phyloP scores from a whole-genome alignment of 2,797 vertebrate species.

The Girardinus metallicus region DNA sequence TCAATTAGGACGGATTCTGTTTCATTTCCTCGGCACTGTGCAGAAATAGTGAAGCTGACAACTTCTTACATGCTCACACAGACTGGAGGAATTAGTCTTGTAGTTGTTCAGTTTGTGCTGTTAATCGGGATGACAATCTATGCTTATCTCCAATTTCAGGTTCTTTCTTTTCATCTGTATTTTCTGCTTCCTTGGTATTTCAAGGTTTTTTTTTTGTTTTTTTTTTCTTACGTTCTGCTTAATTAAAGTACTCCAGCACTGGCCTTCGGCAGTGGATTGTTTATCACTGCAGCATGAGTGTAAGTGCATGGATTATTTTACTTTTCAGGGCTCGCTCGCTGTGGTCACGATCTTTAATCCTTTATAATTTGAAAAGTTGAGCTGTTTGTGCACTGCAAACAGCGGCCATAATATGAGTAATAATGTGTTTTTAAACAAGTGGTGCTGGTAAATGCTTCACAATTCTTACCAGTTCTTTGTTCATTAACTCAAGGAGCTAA shows the following conservation, averaged over 20 bases:
- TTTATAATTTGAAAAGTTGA: not conserved
- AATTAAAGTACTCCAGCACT: slow-evolving; percentile 52
- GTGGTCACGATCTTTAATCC: slow-evolving; percentile 2
- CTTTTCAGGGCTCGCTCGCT: slow-evolving; percentile 5
- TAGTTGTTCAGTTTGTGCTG: slow-evolving; percentile 17
- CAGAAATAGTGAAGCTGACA: slow-evolving; percentile 26
- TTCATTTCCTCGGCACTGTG: slow-evolving; percentile 38
- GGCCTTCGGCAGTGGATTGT: slow-evolving; percentile 49
- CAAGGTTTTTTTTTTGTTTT: slow-evolving; percentile 29
- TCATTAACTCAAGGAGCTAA: not conserved
- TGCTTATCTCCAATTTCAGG: slow-evolving; percentile 42
- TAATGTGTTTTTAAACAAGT: not conserved
- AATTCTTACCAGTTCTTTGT: not conserved
- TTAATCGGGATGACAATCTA: slow-evolving; percentile 19
- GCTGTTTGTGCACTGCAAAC: too few species aligned
- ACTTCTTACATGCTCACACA: slow-evolving; percentile 27
- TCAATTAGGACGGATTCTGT: slow-evolving; percentile 65
- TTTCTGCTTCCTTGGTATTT: slow-evolving; percentile 41
- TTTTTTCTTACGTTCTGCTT: slow-evolving; percentile 49
- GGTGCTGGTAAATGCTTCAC: not conserved
- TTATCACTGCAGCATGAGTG: slow-evolving; percentile 41
- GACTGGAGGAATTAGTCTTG: slow-evolving; percentile 23
- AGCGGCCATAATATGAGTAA: too few species aligned
- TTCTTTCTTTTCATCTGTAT: slow-evolving; percentile 27
- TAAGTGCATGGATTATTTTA: slow-evolving; percentile 15